Evolutionary conservation across 92 coral and sea anemone species (phyloP).

Genomic region (Phenganax stokvisi): DNA sequence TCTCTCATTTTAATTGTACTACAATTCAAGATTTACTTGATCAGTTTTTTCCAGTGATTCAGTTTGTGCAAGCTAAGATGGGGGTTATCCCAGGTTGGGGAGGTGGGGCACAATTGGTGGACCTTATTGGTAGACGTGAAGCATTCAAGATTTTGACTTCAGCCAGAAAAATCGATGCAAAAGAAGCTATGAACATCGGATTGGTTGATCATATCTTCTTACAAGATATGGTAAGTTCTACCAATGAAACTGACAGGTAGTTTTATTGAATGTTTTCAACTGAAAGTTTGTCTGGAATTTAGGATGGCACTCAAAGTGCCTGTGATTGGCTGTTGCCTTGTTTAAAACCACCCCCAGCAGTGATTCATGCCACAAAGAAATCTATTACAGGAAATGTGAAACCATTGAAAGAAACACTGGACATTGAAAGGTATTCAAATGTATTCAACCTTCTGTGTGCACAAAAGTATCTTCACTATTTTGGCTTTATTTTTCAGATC

Average conservation of each 20-base stretch:
- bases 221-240: slow-evolving; percentile 43
- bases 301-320: slow-evolving; percentile 64
- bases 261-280: neutral
- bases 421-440: slow-evolving; percentile 61
- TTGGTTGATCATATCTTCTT: slow-evolving; percentile 69
- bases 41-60: slow-evolving; percentile 55
- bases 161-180: slow-evolving; percentile 53
- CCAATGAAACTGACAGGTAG: neutral
- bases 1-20: neutral
- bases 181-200: slow-evolving; percentile 57
- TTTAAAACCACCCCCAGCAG: slow-evolving; percentile 55
- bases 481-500: slow-evolving; percentile 52
- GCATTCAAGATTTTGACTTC: slow-evolving; percentile 67
- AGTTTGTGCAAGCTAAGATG: slow-evolving; percentile 83
- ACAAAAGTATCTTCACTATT: neutral
- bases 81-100: slow-evolving; percentile 98
- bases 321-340: slow-evolving; percentile 68
- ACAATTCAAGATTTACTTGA: neutral
- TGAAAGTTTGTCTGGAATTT: neutral
- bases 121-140: slow-evolving; percentile 62
- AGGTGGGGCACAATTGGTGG: slow-evolving; percentile 77
- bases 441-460: neutral
- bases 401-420: slow-evolving; percentile 51
- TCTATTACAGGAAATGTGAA: slow-evolving; percentile 58
- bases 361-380: slow-evolving; percentile 67